Evolutionary conservation across 2,797 vertebrate genomes (phyloP), one percentile per base, ranked within the genome.

Genomic region (Babyrousa celebensis): DNA sequence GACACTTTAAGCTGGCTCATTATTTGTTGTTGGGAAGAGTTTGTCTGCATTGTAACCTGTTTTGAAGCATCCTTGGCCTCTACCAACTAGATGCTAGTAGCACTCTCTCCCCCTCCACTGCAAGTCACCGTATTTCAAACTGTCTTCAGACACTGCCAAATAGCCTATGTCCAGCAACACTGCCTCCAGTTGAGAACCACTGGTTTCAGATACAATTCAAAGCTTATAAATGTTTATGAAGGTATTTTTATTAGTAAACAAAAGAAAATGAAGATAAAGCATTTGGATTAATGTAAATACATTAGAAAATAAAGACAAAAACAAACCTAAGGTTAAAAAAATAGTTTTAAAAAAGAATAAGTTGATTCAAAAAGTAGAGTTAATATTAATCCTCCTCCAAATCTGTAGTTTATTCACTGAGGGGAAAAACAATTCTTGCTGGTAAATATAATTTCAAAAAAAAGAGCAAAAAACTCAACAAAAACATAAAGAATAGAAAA

Each of bases 41-140:
- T 17, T 32, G 17, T 70, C 12, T 16, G 27, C 12, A 2, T 27
- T 15, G 10, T 27, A 82, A 1, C 0, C 5, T n/a, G 0, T 5
- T 60, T 32, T 54, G 7, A 17, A 43, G 6, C 43, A 54, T 18
- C 25, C 21, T 1, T 63, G n/a, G 2, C 6, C 12, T 89, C 15
- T 6, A 32, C 18, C 21, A 6, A 20, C 10, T 21, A 10, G 17
- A 62, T 16, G 82, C 1, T 21, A 36, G 6, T 21, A 32, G 2
- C 1, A 1, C 5, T 20, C 9, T 65, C 60, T 65, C 12, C 5
- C 14, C 1, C 18, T 29, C 7, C 15, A 3, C 5, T n/a, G 9
- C 0, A 78, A 11, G 40, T 27, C 5, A 0, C n/a, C 54, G 62
- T 11, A 68, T 43, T 74, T 11, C 67, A 72, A 92, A 82, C 17